phyloP scores from a whole-genome alignment of 2,113 vertebrate species.

The Poecilia latipinna region DNA sequence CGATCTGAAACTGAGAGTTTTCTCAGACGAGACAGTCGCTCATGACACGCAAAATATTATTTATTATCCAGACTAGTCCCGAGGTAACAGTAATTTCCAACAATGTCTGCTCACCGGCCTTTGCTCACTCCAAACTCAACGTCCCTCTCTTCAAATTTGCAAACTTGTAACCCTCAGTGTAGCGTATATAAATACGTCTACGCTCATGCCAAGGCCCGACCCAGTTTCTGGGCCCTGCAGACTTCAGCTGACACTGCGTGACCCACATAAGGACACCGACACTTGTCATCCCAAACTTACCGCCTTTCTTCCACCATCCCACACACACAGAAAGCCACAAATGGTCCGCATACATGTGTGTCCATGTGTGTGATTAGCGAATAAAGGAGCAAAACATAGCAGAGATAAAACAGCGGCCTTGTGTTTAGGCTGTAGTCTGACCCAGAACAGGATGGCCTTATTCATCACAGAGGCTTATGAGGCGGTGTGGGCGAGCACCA shows the following conservation, averaged over 20 bases:
- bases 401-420: constrained; percentile 47
- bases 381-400: constrained; percentile 33
- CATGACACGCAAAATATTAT: too few relatives aligned
- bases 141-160: too few relatives aligned
- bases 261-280: constrained; percentile 52
- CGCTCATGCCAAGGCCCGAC: constrained; percentile 34
- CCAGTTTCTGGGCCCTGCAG: constrained; percentile 59
- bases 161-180: neutral
- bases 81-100: too few relatives aligned
- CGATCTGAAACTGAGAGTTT: too few relatives aligned
- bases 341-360: constrained; percentile 16
- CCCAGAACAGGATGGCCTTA: constrained; percentile 55
- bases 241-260: constrained; percentile 56
- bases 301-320: neutral
- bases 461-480: constrained; percentile 30
- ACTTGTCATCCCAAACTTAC: constrained; percentile 26
- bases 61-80: too few relatives aligned
- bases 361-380: constrained; percentile 40
- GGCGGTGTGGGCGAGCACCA: neutral
- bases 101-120: too few relatives aligned
- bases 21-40: too few relatives aligned
- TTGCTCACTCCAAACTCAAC: too few relatives aligned
- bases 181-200: constrained; percentile 12
- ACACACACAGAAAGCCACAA: constrained; percentile 33
- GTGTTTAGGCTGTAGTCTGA: constrained; percentile 56